Evolutionary conservation across 1,140 invertebrate species (phyloP), one percentile per base, ranked within the genome.

Genomic region (Drosophila subpulchrella): DNA sequence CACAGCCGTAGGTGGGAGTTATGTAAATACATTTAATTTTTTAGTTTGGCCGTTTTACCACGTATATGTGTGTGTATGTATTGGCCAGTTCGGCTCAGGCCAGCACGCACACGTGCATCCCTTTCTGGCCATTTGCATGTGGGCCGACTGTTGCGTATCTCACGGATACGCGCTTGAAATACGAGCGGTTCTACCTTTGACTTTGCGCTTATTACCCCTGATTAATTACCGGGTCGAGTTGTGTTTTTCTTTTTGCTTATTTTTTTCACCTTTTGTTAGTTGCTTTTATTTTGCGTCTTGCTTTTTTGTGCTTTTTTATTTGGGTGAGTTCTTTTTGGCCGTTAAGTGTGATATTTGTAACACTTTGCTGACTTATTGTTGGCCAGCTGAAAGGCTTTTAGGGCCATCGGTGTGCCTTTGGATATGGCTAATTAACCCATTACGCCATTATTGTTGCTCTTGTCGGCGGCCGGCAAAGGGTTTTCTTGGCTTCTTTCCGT

Each of bases 261-360:
- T 34, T 15, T 15, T 36, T 63, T 63, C 34, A 66, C 34, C 17
- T 30, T 72, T 55, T 50, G 34, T 66, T 50, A 48, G 44, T 51
- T 50, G 46, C 39, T 46, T 53, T 47, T 70, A 27, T 51, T 41
- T 65, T 56, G 44, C 24, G 46, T 66, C 42, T 77, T 51, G 38
- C 46, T 46, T 34, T 39, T 6, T 6, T 27, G 27, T 27, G 20
- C 20, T 20, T 20, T 60, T 10, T 50, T 6, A 54, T 50, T 72
- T 42, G 55, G 55, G 65, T 39, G 55, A 75, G 61, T 73, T 76
- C 51, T 73, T 58, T 62, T 47, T 13, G 51, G 34, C 71, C 65
- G 53, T 82, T 89, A 89, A 81, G 84, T 89, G 80, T 79, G 85
- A 90, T 89, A 89, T 89, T 89, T 89, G 84, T 89, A 89, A 89